Percentiles rank a stretch among this genome's conserved stretches.
These are phyloP conservation scores for Cercopithecus petaurista DNA, from an alignment of 2,797 vertebrate species.

Conservation along the genomic window DNA sequence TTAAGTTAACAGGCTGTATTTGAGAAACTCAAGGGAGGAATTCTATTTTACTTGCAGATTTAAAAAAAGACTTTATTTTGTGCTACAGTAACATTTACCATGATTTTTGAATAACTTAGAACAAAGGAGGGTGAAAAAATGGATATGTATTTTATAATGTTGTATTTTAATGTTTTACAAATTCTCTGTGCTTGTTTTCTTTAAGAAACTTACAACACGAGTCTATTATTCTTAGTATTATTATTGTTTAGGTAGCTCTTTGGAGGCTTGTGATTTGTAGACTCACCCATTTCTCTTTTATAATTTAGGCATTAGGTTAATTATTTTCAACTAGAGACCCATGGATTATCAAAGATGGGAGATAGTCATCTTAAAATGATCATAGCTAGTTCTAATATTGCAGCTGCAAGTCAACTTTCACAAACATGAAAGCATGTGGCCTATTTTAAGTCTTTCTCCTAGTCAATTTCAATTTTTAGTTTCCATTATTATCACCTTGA, in stretches of 20 bases:
- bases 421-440: background rate
- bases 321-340: background rate
- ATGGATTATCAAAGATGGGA: background rate
- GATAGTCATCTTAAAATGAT: background rate
- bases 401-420: background rate
- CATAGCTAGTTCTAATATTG: background rate
- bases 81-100: background rate
- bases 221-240: background rate
- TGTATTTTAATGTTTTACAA: background rate
- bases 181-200: background rate
- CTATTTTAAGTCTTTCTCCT: background rate
- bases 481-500: background rate
- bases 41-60: background rate
- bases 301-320: background rate
- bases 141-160: background rate
- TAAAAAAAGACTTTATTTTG: background rate
- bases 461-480: background rate
- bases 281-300: background rate
- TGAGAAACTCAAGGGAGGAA: background rate
- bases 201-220: background rate
- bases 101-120: background rate
- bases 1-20: background rate
- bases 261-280: background rate
- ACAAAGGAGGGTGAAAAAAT: background rate
- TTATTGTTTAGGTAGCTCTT: background rate